Base-by-base conservation (phyloP, 2,113 vertebrate species). In the Prietella phreatophila region DNA sequence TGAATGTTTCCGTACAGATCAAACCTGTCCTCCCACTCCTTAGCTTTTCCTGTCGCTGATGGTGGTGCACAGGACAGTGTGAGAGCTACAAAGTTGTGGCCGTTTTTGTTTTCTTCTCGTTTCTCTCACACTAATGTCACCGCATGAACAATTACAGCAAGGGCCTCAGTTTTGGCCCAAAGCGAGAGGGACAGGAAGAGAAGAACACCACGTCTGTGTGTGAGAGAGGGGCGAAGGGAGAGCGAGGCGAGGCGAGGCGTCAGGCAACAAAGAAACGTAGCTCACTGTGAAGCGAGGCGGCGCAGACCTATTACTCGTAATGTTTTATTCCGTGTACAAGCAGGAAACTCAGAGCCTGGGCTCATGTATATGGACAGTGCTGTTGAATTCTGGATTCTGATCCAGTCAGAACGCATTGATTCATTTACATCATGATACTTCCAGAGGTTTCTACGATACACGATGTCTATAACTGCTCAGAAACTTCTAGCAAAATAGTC, bases 151-250 rank as follows among this genome's bases (percentile, higher is more conserved):
- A 94, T 94, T 90, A 93, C 92, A 85, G 60, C 60, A 80, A 86
- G 47, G 58, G 91, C 85, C 88, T 85, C 87, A 67, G 53, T 79
- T 76, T 87, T 88, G 89, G 90, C 86, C 60, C 91, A 90, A 85
- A 89, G 91, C 20, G 22, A 67, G 50, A 79, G 85, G 55, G 39
- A 86, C 89, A 92, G 93, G 92, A 93, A 94, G 93, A 76, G 89
- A 88, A 71, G 92, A 94, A 95, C 92, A 93, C 91, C 93, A 92
- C 89, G 89, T 90, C 90, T 90, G 92, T 93, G 93, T 90, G 61
- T 90, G 86, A 0, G 78, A 53, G 85, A 89, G 90, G 87, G 69
- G 39, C 33, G 36, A 10, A 39, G 36, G 69, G 17, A 39, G 19
- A 39, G 19, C 5, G 14, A 76, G 10, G 39, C 27, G 39, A 92